phyloP scores from a whole-genome alignment of 2,888 invertebrate genomes.

The Heliconius ismenius region DNA sequence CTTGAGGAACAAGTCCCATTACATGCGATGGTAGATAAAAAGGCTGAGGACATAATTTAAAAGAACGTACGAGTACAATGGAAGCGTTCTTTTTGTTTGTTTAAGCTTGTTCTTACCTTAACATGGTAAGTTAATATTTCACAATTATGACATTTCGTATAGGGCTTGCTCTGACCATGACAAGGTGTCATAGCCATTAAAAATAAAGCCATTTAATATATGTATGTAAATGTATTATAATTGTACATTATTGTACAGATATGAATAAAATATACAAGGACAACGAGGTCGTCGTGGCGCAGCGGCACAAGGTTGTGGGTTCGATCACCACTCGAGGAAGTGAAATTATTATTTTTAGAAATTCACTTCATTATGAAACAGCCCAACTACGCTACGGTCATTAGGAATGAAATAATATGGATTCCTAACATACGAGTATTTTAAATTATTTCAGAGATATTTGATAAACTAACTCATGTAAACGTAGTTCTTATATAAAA shows the following conservation, averaged over 20 bases:
- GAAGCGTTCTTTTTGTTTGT: conserved; percentile 5
- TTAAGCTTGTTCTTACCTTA: conserved; percentile 11
- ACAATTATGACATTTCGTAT: conserved; percentile 13
- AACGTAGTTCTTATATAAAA: background rate
- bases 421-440: background rate
- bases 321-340: too few species aligned
- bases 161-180: background rate
- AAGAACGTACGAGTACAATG: conserved; percentile 14
- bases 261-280: background rate
- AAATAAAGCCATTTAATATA: background rate
- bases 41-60: conserved; percentile 4
- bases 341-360: too few species aligned
- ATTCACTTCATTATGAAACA: background rate
- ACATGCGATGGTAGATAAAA: conserved; percentile 11
- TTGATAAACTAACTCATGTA: background rate
- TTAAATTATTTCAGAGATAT: background rate
- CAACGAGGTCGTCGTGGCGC: too few species aligned
- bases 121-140: conserved; percentile 16
- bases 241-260: background rate
- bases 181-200: too few species aligned
- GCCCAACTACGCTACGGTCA: background rate
- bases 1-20: conserved; percentile 16
- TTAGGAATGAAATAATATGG: background rate
- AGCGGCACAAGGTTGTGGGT: too few species aligned
- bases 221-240: background rate